Conservation (phyloP, 2,888 invertebrate species). For the Malacosoma neustria region DNA sequence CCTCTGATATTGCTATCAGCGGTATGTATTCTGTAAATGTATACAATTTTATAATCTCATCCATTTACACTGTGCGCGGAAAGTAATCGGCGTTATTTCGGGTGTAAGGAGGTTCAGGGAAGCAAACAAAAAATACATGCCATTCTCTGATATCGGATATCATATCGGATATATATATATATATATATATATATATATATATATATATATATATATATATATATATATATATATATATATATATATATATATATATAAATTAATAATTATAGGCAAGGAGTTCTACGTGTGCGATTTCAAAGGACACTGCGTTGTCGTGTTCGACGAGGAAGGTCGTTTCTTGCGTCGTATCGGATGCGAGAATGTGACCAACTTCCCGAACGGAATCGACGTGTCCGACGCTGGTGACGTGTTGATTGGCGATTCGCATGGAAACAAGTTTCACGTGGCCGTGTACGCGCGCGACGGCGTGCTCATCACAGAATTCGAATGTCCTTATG, state of each 20-base stretch:
- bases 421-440: conserved; percentile 97
- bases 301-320: conserved; percentile 97
- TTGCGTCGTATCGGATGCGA: conserved; percentile 95
- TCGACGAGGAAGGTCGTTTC: conserved; percentile 93
- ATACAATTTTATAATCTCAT: no score
- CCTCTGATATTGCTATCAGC: conserved; percentile 96
- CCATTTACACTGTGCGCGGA: no score
- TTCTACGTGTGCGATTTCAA: conserved; percentile 99
- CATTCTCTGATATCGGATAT: no score
- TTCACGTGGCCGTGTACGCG: conserved; percentile 97
- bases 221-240: background rate
- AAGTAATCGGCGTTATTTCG: no score
- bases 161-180: no score
- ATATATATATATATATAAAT: background rate
- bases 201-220: background rate
- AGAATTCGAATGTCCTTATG: conserved; percentile 97
- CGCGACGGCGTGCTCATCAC: conserved; percentile 89
- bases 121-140: no score
- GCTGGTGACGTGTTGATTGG: conserved; percentile 97
- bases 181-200: no score
- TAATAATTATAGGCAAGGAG: conserved; percentile 82
- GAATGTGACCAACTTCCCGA: conserved; percentile 96
- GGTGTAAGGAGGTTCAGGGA: no score
- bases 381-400: conserved; percentile 98
- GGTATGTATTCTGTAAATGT: conserved; percentile 80